Percentiles rank a stretch among this genome's conserved stretches.
Evolutionary conservation across 2,113 vertebrate species (phyloP).

Genomic region (Zapornia atra): DNA sequence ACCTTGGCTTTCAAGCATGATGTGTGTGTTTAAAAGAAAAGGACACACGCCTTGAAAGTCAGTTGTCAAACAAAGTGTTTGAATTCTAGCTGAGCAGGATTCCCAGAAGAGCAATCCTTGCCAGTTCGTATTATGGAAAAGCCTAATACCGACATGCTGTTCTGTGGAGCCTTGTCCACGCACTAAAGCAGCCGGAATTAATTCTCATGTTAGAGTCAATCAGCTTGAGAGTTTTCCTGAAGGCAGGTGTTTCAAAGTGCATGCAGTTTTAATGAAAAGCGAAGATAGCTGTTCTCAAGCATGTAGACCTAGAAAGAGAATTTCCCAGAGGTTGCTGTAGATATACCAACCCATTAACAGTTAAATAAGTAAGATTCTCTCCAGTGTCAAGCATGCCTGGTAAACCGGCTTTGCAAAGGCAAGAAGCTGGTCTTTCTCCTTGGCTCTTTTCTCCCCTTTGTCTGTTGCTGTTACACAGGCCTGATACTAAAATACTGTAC

Average conservation of each 20-base stretch:
- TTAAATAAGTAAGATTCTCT: conserved; percentile 52
- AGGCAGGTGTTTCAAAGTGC: conserved; percentile 59
- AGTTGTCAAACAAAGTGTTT: conserved; percentile 55
- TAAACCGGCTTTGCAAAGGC: neutral
- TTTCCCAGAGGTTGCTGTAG: conserved; percentile 57
- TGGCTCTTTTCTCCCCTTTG: neutral
- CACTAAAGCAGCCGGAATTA: conserved; percentile 57
- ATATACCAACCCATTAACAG: conserved; percentile 46
- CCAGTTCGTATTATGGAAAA: conserved; percentile 47
- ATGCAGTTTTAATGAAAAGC: conserved; percentile 52
- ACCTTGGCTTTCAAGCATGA: neutral
- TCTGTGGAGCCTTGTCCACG: conserved; percentile 6
- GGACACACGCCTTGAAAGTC: conserved; percentile 34
- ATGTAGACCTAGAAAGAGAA: conserved; percentile 34
- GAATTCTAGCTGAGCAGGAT: conserved; percentile 34
- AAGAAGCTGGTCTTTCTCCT: neutral
- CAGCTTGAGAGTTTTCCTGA: conserved; percentile 57
- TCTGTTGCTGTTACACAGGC: neutral
- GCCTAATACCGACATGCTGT: neutral
- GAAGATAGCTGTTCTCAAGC: conserved; percentile 45
- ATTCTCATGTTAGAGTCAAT: conserved; percentile 64
- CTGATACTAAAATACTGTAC: neutral
- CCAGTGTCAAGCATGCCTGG: conserved; percentile 8
- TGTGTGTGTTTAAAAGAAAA: conserved; percentile 39
- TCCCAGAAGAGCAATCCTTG: conserved; percentile 65